Percentiles rank a stretch among this genome's conserved stretches.
Evolutionary conservation across 2,888 invertebrate species (phyloP).

Genomic region (Amiota communis): DNA sequence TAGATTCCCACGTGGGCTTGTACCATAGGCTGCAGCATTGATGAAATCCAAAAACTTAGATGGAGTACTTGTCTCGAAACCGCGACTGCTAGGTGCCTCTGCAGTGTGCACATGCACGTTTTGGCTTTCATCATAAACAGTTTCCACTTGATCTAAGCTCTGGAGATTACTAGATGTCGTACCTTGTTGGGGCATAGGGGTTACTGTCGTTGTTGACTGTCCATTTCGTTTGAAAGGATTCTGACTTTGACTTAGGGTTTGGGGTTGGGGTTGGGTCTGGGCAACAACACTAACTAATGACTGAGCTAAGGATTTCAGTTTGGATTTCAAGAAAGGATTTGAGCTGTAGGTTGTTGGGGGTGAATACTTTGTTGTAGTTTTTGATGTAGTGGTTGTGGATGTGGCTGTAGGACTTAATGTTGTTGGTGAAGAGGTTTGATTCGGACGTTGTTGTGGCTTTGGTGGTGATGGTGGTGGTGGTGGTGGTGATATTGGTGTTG

Average conservation of each 20-base stretch:
- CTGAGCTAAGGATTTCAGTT: slow-evolving; percentile 50
- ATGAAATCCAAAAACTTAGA: slow-evolving; percentile 55
- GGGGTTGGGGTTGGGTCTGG: slow-evolving; percentile 37
- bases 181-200: not conserved
- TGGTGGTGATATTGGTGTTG: slow-evolving; percentile 44
- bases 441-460: slow-evolving; percentile 40
- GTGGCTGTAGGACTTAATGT: slow-evolving; percentile 26
- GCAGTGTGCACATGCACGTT: slow-evolving; percentile 59
- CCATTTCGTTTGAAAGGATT: slow-evolving; percentile 7
- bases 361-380: slow-evolving; percentile 30
- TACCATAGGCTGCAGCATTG: slow-evolving; percentile 55
- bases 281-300: slow-evolving; percentile 51
- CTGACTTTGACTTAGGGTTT: slow-evolving; percentile 29
- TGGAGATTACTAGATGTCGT: not conserved
- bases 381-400: slow-evolving; percentile 37
- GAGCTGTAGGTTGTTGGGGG: slow-evolving; percentile 2
- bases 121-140: slow-evolving; percentile 65
- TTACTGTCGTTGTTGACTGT: slow-evolving; percentile 29
- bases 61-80: slow-evolving; percentile 51
- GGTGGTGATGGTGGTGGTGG: slow-evolving; percentile 39
- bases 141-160: slow-evolving; percentile 48
- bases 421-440: slow-evolving; percentile 34
- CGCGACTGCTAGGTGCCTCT: slow-evolving; percentile 48
- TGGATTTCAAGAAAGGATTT: slow-evolving; percentile 32
- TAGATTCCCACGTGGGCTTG: slow-evolving; percentile 52